Percentiles rank a stretch among this genome's conserved stretches.
phyloP scores from a whole-genome alignment of 2,888 invertebrate genomes.

The Bimastos eiseni region DNA sequence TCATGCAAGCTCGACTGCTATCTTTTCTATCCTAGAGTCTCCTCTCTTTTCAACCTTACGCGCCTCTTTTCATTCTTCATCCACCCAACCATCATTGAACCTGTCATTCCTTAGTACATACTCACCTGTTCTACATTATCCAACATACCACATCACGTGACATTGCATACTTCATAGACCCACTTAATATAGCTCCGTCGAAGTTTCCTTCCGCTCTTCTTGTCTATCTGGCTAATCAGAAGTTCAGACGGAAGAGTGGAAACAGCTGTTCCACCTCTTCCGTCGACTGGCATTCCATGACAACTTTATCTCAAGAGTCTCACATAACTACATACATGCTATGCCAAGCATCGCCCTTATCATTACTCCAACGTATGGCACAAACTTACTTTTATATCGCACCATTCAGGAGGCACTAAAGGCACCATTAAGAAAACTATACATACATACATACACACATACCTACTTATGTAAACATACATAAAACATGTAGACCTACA shows the following conservation, averaged over 20 bases:
- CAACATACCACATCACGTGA: not conserved
- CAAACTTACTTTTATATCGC: not conserved
- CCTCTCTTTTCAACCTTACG: not conserved
- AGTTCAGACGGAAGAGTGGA: not conserved
- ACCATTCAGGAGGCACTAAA: not conserved
- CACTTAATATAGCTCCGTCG: not conserved
- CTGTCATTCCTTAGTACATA: not conserved
- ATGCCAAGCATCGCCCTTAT: not conserved
- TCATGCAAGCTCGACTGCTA: no score
- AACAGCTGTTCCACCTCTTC: not conserved
- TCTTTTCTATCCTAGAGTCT: no score
- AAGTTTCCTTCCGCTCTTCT: not conserved
- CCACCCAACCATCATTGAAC: not conserved
- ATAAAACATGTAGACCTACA: not conserved
- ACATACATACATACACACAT: slow-evolving; percentile 32
- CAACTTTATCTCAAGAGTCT: not conserved
- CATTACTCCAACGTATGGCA: not conserved
- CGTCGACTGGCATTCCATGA: not conserved
- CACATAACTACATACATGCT: no score
- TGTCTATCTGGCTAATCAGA: not conserved
- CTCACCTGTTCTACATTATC: no score
- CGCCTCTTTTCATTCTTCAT: not conserved
- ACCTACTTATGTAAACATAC: not conserved
- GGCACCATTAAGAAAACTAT: not conserved
- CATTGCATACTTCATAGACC: not conserved